Base-by-base conservation (phyloP, 2,797 vertebrate genomes). In the Xenops minutus region DNA sequence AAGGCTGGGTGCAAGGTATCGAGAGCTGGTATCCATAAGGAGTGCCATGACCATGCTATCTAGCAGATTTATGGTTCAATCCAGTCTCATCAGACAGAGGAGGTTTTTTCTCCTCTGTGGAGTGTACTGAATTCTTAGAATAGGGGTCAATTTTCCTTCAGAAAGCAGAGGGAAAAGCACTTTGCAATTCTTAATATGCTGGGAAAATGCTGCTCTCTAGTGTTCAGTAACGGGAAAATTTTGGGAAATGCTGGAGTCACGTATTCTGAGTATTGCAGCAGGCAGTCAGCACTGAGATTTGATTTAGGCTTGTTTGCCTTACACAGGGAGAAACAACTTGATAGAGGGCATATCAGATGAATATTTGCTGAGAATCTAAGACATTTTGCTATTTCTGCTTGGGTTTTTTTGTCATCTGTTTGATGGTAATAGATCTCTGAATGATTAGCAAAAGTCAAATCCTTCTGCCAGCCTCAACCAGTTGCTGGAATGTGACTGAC, bases 121-220 rank as follows among this genome's bases (percentile, higher is more conserved):
- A 76, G 44, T 12, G 14, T 12, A 1, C 10, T 10, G 74, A 58
- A 13, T 62, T 87, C 52, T 85, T 61, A 37, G 18, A n/a, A 14
- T 4, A 44, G 20, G 9, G 24, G 16, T 92, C 44, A 48, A 2
- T 73, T 79, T 89, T 11, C n/a, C 11, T 32, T 30, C 29, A 15
- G 43, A n/a, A 82, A 48, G 32, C 32, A 44, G 34, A 55, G 37
- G 32, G 15, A n/a, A 52, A 59, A 46, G 2, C 10, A 2, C 32
- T 9, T 21, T 51, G n/a, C 9, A 54, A 3, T 36, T 58, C 49
- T 61, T n/a, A 46, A 30, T 49, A 71, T 9, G 54, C 71, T 96
- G 94, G 96, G 91, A 88, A 81, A 94, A 96, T 81, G 89, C 90
- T 84, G 95, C 97, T 93, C 97, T 97, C 98, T 98, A 92, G 97